Evolutionary conservation across 2,113 vertebrate genomes (phyloP).

Genomic region (Aspidoscelis tigris): DNA sequence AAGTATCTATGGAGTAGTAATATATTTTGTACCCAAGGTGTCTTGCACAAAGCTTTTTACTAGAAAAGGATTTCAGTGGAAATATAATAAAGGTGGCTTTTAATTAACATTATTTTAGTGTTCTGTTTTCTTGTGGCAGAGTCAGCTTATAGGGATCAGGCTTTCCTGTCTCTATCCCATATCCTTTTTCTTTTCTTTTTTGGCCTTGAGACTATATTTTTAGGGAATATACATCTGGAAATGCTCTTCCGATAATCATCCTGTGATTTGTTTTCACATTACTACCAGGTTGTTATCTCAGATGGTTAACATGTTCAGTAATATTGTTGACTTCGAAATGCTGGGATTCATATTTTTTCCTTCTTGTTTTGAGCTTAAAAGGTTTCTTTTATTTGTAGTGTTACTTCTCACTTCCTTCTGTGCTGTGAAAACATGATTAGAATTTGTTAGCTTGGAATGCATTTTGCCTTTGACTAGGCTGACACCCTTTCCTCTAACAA

Average conservation of each 20-base stretch:
- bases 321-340: constrained; percentile 24
- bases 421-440: constrained; percentile 27
- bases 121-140: no score
- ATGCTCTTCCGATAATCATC: neutral
- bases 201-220: neutral
- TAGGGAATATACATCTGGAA: neutral
- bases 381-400: constrained; percentile 18
- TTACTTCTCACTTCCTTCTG: constrained; percentile 36
- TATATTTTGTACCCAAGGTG: no score
- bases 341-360: constrained; percentile 13
- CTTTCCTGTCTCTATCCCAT: no score
- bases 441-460: constrained; percentile 14
- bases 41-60: no score
- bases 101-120: no score
- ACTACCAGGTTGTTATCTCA: constrained; percentile 10
- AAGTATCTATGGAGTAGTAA: no score
- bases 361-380: neutral
- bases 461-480: constrained; percentile 16
- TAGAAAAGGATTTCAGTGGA: no score
- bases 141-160: no score
- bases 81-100: no score
- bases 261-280: constrained; percentile 22
- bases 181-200: neutral
- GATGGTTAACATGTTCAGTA: constrained; percentile 32
- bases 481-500: constrained; percentile 4